Base-by-base conservation (phyloP, 2,888 invertebrate genomes). In the Synergus itoensis region DNA sequence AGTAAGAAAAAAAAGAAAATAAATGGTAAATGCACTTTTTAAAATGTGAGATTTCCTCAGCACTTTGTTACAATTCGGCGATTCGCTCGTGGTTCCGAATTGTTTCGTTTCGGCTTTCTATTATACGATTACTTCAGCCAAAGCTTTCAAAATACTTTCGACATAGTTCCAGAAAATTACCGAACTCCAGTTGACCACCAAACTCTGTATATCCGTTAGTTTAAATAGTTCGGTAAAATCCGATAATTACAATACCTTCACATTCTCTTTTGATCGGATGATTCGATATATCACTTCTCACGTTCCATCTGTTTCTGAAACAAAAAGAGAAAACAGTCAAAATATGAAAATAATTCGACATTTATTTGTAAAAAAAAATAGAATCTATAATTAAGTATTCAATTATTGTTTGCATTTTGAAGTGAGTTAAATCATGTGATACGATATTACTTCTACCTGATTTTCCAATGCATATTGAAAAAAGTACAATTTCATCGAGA, bases 131-230 rank as follows among this genome's bases (percentile, higher is more conserved):
- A 73, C 36, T 40, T 48, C 2, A 36, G 28, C 48, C 69, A 48
- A 69, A 73, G 69, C 69, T 53, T 73, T 73, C 69, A 53, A 73
- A 73, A 73, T 73, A 73, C 69, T 73, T 73, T 67, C 48, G 48
- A 53, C 69, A 73, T 73, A 53, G 69, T 73, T 73, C 28, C 36
- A 53, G 69, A 28, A 73, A 73, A 73, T 73, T 73, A 36, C 69
- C n/a, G 48, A 73, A 53, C 48, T 53, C 28, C 36, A 53, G 36
- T 16, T 14, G 69, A 48, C 48, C 14, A 73, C 36, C 48, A 11
- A 36, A 53, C 69, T 36, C 9, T n/a, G 36, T 73, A 73, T 73
- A 48, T 53, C 28, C 16, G 53, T 12, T 16, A 48, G 28, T 73
- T 73, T 73, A 53, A 53, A 73, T 73, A 73, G 28, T 73, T 73